Evolutionary conservation across 2,888 invertebrate genomes (phyloP), one percentile per base, ranked within the genome.

Genomic region (Lithophane socia): DNA sequence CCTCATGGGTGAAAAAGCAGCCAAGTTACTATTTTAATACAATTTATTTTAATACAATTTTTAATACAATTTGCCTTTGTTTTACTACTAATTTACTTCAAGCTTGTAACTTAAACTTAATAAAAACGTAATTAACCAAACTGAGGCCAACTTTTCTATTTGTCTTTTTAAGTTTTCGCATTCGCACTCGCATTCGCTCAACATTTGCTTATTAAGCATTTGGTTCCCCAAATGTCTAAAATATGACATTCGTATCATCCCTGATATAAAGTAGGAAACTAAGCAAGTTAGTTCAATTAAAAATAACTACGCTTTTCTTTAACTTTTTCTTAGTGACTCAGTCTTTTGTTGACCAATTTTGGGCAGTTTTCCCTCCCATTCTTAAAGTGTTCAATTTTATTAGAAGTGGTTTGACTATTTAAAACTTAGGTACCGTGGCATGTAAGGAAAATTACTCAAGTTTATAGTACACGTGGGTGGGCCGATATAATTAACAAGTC

Each of bases 401-500:
- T 54, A 0, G 1, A 61, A 68, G 1, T 54, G 18, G 1, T 49
- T 76, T 66, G 12, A 37, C 44, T 61, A 52, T 60, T 18, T 42
- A 65, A 42, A 65, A 49, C 3, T 16, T 7, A 29, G 29, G 29
- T 29, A 58, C 37, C 3, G 10, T 47, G n/a, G 9, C 52, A 61
- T 18, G 16, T 69, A 37, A 24, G 54, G 21, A 10, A 47, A 24
- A 69, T 56, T n/a, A 37, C 54, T 54, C 3, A 24, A 68, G 29
- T 21, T 37, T 47, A 18, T n/a, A n/a, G 10, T 9, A 54, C 61
- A 54, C 44, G 54, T 56, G 13, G 24, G 54, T 63, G 47, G 47
- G 77, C 47, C 47, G 54, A 71, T n/a, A 63, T 77, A 70, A 77
- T 77, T 77, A 64, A 77, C 63, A 56, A 37, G 70, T 49, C 47